Percentiles rank a stretch among this genome's conserved stretches.
Evolutionary conservation across 1,140 invertebrate species (phyloP).

Genomic region (Linepithema humile): DNA sequence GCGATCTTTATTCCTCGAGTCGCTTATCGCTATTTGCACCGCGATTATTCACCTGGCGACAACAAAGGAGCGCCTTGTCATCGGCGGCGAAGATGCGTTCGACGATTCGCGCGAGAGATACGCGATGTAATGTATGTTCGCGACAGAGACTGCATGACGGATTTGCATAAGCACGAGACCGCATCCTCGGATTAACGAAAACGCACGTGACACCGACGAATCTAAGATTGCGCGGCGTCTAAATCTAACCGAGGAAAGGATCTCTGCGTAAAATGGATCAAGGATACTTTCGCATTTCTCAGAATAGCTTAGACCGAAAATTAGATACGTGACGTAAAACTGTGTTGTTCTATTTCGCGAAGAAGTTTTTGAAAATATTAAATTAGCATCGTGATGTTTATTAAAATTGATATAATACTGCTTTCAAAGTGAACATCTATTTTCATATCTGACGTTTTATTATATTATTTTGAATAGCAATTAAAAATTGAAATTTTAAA

Average conservation of each 20-base stretch:
- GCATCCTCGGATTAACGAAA: conserved; percentile 22
- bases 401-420: background rate
- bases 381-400: background rate
- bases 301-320: conserved; percentile 4
- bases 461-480: background rate
- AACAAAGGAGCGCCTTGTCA: conserved; percentile 38
- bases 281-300: conserved; percentile 7
- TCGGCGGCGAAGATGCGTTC: conserved; percentile 69
- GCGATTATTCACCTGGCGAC: conserved; percentile 49
- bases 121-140: background rate
- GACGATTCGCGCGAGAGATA: background rate
- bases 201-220: conserved; percentile 39
- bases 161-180: conserved; percentile 30
- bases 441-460: background rate
- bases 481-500: background rate
- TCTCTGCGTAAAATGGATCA: background rate
- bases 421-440: background rate
- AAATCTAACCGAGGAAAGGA: conserved; percentile 53
- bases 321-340: no score
- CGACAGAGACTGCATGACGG: background rate
- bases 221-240: conserved; percentile 53
- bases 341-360: no score
- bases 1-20: conserved; percentile 24
- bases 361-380: background rate
- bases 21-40: conserved; percentile 46